Base-by-base conservation (phyloP, 1,140 invertebrate species). In the Ganaspis sp. region DNA sequence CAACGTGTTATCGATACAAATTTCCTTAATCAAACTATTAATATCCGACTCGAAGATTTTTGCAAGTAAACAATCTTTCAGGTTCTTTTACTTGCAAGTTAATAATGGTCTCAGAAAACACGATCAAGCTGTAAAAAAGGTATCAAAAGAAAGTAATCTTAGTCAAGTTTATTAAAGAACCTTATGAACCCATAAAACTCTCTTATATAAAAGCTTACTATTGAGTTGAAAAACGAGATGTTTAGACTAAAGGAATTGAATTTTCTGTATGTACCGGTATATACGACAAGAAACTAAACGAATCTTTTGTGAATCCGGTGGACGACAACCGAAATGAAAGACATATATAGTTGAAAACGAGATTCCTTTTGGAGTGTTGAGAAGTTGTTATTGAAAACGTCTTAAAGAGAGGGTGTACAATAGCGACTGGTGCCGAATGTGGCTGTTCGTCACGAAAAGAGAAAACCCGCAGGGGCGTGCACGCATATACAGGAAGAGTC, bases 401-500 rank as follows among this genome's bases (percentile, higher is more conserved):
- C 72, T 26, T 0, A 34, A 58, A 70, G 69, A 58, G 70, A 70
- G 45, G 69, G 64, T 21, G 49, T 70, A 38, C 40, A 26, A 70
- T 34, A 38, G 73, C 17, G 42, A 54, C 29, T 58, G 15, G 40
- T 29, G 58, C 26, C 74, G 69, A 71, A 40, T 69, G 49, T 53
- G 23, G 69, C 40, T 37, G 69, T 40, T 53, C 34, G 45, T 71
- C 34, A 69, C 40, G 70, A 72, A 69, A 72, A 23, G 72, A 69
- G 58, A 76, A 80, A 80, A 76, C 79, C 79, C 40, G 38, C 70
- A 37, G 53, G 38, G 29, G 40, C 45, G 45, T 38, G 12, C 23
- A 11, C 17, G 37, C 64, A 71, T 75, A 76, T 79, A 76, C 70
- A 29, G 76, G 76, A 72, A 70, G 53, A 58, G 74, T 76, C 75